These are phyloP conservation scores for Etheostoma spectabile DNA, from an alignment of 2,113 vertebrate species.

Conservation along the genomic window DNA sequence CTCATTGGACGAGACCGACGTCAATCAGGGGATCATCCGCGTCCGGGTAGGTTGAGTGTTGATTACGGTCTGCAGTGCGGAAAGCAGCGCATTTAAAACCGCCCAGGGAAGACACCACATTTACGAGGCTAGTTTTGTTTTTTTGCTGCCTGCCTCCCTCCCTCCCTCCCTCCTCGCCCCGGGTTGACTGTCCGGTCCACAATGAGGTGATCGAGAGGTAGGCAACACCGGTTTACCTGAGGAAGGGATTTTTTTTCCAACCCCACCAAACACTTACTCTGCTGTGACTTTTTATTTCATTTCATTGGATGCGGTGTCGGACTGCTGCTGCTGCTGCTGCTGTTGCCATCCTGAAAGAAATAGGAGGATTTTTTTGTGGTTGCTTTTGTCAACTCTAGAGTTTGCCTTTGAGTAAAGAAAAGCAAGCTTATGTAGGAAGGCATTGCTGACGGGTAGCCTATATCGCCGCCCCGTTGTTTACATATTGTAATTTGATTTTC, in stretches of 20 bases:
- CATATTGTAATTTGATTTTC: slow-evolving; percentile 68
- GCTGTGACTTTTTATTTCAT: slow-evolving; percentile 31
- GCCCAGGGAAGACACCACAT: slow-evolving; percentile 69
- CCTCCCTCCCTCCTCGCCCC: slow-evolving; percentile 22
- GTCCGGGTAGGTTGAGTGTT: slow-evolving; percentile 78
- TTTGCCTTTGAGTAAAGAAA: not conserved
- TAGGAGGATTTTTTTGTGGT: not conserved
- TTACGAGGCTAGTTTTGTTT: slow-evolving; percentile 49
- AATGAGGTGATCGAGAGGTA: slow-evolving; percentile 70
- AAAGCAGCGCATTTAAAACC: slow-evolving; percentile 70
- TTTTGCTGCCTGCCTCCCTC: slow-evolving; percentile 13
- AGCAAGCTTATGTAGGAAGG: slow-evolving; percentile 47
- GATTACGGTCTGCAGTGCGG: slow-evolving; percentile 50
- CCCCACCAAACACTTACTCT: slow-evolving; percentile 5
- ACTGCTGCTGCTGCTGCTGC: not conserved
- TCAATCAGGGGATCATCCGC: slow-evolving; percentile 68
- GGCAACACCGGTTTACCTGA: slow-evolving; percentile 66
- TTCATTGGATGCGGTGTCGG: slow-evolving; percentile 44
- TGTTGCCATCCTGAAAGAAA: not conserved
- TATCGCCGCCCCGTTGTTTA: slow-evolving; percentile 44
- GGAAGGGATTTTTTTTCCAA: slow-evolving; percentile 42
- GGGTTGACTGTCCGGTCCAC: slow-evolving; percentile 37
- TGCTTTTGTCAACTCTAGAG: slow-evolving; percentile 9
- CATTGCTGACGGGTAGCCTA: slow-evolving; percentile 13
- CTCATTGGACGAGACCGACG: slow-evolving; percentile 67